These are phyloP conservation scores for Uropetala carovei DNA, from an alignment of 2,888 invertebrate species.

Conservation along the genomic window DNA sequence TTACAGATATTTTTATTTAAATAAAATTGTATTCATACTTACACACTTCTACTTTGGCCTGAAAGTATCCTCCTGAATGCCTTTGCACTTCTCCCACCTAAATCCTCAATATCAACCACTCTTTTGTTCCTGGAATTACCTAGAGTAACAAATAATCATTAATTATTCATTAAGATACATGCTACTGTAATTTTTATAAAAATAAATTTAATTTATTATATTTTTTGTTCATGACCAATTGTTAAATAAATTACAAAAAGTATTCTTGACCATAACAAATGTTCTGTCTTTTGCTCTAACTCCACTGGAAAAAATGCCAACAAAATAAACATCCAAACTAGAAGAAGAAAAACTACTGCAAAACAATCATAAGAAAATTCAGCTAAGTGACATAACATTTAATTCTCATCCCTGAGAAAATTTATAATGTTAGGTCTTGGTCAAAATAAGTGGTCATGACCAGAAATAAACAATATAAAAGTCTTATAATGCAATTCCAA, in stretches of 20 bases:
- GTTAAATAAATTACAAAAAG: no score
- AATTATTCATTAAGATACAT: neutral
- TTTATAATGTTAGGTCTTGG: no score
- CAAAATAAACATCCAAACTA: neutral
- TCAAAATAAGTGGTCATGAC: no score
- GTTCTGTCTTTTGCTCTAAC: no score
- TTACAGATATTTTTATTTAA: no score
- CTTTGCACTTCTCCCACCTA: slow-evolving; percentile 49
- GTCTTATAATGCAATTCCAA: no score
- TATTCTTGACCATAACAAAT: no score
- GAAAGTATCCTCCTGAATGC: slow-evolving; percentile 41
- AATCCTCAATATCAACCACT: slow-evolving; percentile 50
- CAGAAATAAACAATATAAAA: no score
- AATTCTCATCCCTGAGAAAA: neutral
- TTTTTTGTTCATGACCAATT: no score
- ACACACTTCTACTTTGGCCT: slow-evolving; percentile 39
- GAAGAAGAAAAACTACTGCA: neutral
- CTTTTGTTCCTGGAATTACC: neutral
- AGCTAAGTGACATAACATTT: neutral
- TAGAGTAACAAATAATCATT: neutral
- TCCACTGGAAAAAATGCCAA: neutral
- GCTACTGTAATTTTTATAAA: neutral
- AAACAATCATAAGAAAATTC: neutral
- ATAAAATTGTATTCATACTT: neutral
- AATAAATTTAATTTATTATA: neutral